phyloP scores from a whole-genome alignment of 2,113 vertebrate species.

The Tragelaphus imberbis region DNA sequence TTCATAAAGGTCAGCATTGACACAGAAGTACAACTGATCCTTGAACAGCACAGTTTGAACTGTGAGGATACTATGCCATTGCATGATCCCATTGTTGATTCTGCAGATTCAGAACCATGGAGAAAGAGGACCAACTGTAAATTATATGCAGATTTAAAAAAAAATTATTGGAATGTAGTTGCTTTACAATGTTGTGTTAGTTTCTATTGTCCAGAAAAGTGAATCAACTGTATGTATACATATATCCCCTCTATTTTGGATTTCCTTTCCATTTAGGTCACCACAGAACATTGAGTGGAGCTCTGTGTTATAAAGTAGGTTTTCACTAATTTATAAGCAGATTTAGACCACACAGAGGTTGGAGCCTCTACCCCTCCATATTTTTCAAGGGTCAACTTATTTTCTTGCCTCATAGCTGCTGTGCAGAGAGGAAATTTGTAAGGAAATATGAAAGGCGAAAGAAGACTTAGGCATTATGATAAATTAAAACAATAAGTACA shows the following conservation, averaged over 20 bases:
- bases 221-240: not conserved
- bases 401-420: not conserved
- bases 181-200: not conserved
- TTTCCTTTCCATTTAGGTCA: not conserved
- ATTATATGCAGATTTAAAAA: not conserved
- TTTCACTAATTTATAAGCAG: not conserved
- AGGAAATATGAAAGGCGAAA: not conserved
- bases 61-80: not conserved
- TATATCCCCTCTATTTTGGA: not conserved
- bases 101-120: not conserved
- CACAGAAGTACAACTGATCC: not conserved
- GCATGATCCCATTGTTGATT: not conserved
- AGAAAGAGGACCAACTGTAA: not conserved
- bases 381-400: not conserved
- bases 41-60: not conserved
- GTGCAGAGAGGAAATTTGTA: not conserved
- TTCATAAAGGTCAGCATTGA: not conserved
- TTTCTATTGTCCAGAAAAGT: not conserved
- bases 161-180: not conserved
- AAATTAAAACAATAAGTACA: not conserved
- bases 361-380: not conserved
- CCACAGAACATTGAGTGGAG: not conserved
- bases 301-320: not conserved
- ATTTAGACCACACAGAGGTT: not conserved
- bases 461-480: not conserved